Evolutionary conservation across 2,888 invertebrate species (phyloP).

Genomic region (Mellilla xanthometata): DNA sequence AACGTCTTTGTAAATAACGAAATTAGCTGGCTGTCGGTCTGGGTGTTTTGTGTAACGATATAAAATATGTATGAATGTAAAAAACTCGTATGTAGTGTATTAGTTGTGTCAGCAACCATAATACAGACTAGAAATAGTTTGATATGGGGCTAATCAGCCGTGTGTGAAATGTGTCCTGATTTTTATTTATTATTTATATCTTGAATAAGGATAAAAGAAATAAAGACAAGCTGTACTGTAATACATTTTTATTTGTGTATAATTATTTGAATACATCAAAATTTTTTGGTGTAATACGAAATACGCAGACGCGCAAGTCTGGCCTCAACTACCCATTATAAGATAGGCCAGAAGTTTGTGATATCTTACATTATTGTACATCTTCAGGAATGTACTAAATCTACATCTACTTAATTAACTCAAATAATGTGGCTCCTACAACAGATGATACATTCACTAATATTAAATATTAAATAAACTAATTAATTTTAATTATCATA

Average conservation of each 20-base stretch:
- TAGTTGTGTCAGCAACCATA: no score
- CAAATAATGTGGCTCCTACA: slow-evolving; percentile 36
- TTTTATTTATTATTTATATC: no score
- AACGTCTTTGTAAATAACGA: no score
- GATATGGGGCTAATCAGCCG: no score
- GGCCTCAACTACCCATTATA: slow-evolving; percentile 48
- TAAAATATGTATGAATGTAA: no score
- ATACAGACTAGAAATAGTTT: no score
- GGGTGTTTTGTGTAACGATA: no score
- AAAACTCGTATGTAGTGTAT: no score
- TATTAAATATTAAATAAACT: slow-evolving; percentile 68
- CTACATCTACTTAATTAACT: slow-evolving; percentile 63
- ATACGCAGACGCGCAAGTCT: slow-evolving; percentile 57
- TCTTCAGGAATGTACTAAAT: slow-evolving; percentile 75
- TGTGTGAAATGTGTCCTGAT: no score
- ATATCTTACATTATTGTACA: slow-evolving; percentile 67
- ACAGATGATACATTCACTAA: slow-evolving; percentile 35
- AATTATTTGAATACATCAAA: slow-evolving; percentile 76
- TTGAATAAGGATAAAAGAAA: no score
- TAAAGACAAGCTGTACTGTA: slow-evolving; percentile 36
- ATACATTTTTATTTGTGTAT: slow-evolving; percentile 72
- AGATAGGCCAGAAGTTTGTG: slow-evolving; percentile 56
- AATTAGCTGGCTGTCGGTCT: no score
- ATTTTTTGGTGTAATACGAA: slow-evolving; percentile 76
- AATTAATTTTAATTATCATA: slow-evolving; percentile 36